phyloP scores from a whole-genome alignment of 2,888 invertebrate genomes.

The Flabesymbios commensalis region DNA sequence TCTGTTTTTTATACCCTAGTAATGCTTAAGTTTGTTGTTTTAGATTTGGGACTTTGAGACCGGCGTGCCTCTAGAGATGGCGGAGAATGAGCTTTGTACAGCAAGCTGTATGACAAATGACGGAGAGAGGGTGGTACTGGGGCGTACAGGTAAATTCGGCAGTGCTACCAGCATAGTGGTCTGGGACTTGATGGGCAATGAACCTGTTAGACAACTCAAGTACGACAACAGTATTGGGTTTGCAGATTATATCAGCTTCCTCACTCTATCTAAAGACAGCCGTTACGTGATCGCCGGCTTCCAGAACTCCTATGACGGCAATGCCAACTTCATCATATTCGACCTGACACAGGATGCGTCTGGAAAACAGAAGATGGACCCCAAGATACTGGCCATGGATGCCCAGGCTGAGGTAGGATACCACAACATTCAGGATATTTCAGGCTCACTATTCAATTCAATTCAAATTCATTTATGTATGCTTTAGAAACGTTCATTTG shows the following conservation, averaged over 20 bases:
- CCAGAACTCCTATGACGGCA: slow-evolving; percentile 57
- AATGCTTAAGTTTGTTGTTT: not conserved
- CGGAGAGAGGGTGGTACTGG: slow-evolving; percentile 56
- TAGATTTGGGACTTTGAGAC: slow-evolving; percentile 61
- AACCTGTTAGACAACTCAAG: slow-evolving; percentile 46
- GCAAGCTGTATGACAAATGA: slow-evolving; percentile 58
- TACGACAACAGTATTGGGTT: slow-evolving; percentile 51
- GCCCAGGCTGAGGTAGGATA: slow-evolving; percentile 46
- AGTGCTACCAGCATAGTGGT: slow-evolving; percentile 56
- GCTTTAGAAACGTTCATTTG: too few species aligned
- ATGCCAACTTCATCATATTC: slow-evolving; percentile 59
- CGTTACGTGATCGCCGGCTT: slow-evolving; percentile 58
- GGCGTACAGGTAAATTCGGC: slow-evolving; percentile 57
- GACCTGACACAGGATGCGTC: slow-evolving; percentile 52
- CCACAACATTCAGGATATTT: too few species aligned
- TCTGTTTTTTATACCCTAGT: too few species aligned
- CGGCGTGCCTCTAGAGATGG: slow-evolving; percentile 58
- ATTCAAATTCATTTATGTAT: not conserved
- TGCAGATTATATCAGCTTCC: slow-evolving; percentile 56
- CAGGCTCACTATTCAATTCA: too few species aligned
- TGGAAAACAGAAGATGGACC: slow-evolving; percentile 48
- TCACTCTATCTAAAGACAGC: slow-evolving; percentile 45
- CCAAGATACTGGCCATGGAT: slow-evolving; percentile 54
- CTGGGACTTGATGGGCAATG: slow-evolving; percentile 60
- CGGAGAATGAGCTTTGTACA: slow-evolving; percentile 55